phyloP scores from a whole-genome alignment of 23 tunicate species.

The Trididemnum nubilum region DNA sequence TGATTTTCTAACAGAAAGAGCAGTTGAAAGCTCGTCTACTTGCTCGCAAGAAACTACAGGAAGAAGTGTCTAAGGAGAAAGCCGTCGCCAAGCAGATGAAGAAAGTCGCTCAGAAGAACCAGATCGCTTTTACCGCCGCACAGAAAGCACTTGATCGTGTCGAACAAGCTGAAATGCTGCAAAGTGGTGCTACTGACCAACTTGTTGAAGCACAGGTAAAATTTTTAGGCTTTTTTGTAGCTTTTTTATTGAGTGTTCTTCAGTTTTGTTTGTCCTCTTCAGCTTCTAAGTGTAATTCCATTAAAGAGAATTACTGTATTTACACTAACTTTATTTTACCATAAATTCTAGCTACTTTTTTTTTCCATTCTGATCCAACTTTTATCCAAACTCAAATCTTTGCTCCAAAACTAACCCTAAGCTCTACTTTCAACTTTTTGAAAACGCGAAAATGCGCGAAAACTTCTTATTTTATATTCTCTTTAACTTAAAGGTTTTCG shows the following conservation, averaged over 20 bases:
- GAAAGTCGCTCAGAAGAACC: constrained; percentile 21
- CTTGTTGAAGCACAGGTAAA: constrained; percentile 66
- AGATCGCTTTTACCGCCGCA: constrained; percentile 26
- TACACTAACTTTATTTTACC: no score
- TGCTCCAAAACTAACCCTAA: no score
- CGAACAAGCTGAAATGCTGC: constrained; percentile 5
- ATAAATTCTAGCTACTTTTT: no score
- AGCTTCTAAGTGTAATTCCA: no score
- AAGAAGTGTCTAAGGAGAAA: constrained; percentile 81
- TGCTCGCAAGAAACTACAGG: constrained; percentile 72
- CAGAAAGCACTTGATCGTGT: constrained; percentile 38
- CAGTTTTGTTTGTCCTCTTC: neutral
- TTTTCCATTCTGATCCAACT: no score
- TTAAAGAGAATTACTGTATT: no score
- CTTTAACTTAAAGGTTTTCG: no score
- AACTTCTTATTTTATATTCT: no score
- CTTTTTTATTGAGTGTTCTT: neutral
- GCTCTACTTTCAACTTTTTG: no score
- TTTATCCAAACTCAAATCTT: no score
- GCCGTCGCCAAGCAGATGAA: constrained; percentile 81
- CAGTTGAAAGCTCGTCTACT: constrained; percentile 56
- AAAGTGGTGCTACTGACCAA: constrained; percentile 9
- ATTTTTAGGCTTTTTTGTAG: no score
- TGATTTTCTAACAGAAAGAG: constrained; percentile 49
- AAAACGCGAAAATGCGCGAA: no score